Conservation (phyloP, 2,888 invertebrate genomes). For the Eurytoma californica region DNA sequence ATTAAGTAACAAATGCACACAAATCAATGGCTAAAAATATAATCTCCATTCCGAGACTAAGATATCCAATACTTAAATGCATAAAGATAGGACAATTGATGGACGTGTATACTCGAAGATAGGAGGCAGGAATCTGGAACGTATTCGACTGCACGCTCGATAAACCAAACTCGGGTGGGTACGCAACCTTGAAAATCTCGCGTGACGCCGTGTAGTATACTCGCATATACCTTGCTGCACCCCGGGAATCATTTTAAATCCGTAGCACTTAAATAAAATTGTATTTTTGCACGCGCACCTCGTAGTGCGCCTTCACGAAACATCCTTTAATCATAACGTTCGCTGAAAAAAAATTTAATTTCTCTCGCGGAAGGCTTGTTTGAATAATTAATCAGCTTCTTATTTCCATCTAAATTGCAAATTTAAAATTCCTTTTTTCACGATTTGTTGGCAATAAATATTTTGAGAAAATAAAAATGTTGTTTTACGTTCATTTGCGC, state of each 20-base stretch:
- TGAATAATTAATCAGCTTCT: no score
- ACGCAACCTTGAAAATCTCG: constrained; percentile 47
- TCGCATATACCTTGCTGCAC: background rate
- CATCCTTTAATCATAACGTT: constrained; percentile 10
- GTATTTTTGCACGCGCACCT: background rate
- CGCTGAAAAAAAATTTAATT: no score
- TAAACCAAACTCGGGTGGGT: constrained; percentile 30
- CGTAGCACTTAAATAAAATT: constrained; percentile 27
- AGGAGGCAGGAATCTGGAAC: constrained; percentile 32
- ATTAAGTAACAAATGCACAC: no score
- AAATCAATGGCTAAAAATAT: no score
- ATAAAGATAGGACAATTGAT: constrained; percentile 5
- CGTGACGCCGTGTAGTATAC: constrained; percentile 45
- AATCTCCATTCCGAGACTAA: background rate
- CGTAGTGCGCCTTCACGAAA: background rate
- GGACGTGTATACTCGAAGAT: constrained; percentile 17
- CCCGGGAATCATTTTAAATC: constrained; percentile 26
- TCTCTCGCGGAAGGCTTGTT: no score
- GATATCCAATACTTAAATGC: background rate
- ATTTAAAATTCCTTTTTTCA: no score
- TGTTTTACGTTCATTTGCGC: no score
- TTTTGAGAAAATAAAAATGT: no score
- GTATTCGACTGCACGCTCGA: constrained; percentile 22
- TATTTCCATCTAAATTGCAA: no score
- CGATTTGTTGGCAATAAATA: no score